These are phyloP conservation scores for Scolopax bukidnonensis DNA, from an alignment of 2,797 vertebrate species.

Conservation along the genomic window DNA sequence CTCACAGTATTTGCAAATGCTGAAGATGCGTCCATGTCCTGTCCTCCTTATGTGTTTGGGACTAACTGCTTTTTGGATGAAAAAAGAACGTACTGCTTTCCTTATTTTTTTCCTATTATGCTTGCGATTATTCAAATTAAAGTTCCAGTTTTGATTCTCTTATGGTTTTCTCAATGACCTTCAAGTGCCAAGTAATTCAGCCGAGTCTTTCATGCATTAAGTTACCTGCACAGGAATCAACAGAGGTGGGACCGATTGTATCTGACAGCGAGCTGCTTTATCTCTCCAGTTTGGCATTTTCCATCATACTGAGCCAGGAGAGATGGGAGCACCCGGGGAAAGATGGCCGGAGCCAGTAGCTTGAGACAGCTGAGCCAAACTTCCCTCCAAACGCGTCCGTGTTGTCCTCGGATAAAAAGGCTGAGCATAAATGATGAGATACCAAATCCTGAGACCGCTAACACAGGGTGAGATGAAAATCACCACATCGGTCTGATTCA, in stretches of 20 bases:
- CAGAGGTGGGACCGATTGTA: background rate
- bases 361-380: background rate
- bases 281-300: background rate
- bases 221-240: background rate
- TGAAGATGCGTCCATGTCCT: background rate
- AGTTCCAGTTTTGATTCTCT: background rate
- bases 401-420: background rate
- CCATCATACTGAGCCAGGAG: background rate
- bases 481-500: background rate
- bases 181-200: background rate
- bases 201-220: background rate
- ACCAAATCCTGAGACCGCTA: background rate
- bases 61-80: background rate
- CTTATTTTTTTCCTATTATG: background rate
- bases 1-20: background rate
- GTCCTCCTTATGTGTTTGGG: background rate
- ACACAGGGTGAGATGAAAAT: background rate
- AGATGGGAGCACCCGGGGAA: background rate
- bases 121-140: background rate
- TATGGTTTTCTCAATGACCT: background rate
- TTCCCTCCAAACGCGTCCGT: fast-evolving
- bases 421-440: background rate
- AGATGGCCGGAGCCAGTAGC: fast-evolving
- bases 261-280: background rate
- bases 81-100: background rate